These are phyloP conservation scores for Cremastobaeus sp. DNA, from an alignment of 2,888 invertebrate species.

Conservation along the genomic window DNA sequence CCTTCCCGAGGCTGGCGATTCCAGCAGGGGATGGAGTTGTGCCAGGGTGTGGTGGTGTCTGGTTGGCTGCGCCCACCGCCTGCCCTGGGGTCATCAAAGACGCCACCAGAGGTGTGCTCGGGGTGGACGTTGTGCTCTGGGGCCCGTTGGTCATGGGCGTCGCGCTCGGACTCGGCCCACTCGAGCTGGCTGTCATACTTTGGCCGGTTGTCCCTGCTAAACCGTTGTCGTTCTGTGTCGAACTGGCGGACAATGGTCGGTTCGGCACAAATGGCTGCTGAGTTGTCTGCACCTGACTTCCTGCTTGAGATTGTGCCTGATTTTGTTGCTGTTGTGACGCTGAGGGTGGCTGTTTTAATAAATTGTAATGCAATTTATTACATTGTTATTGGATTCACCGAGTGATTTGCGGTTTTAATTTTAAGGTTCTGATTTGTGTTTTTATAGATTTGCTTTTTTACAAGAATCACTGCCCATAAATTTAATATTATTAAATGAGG, in stretches of 20 bases:
- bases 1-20: constrained; percentile 79
- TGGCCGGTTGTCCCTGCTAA: constrained; percentile 77
- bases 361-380: too few relatives aligned
- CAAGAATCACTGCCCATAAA: too few relatives aligned
- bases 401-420: too few relatives aligned
- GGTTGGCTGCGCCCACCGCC: constrained; percentile 82
- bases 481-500: too few relatives aligned
- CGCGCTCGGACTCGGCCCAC: constrained; percentile 74
- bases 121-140: constrained; percentile 77
- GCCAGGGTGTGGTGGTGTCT: constrained; percentile 77
- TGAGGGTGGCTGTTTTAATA: constrained; percentile 72
- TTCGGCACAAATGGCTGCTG: constrained; percentile 76
- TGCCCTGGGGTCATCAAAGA: constrained; percentile 82
- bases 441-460: too few relatives aligned
- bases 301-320: constrained; percentile 59
- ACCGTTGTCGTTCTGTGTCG: constrained; percentile 73
- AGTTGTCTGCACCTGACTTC: constrained; percentile 69
- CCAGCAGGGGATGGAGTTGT: constrained; percentile 76
- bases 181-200: constrained; percentile 75
- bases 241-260: constrained; percentile 73
- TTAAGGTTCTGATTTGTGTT: too few relatives aligned
- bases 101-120: constrained; percentile 77
- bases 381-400: too few relatives aligned
- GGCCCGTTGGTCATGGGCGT: constrained; percentile 75
- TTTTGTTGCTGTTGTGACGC: constrained; percentile 72